Evolutionary conservation across 2,888 invertebrate genomes (phyloP).

Genomic region (Ophioninae sp.): DNA sequence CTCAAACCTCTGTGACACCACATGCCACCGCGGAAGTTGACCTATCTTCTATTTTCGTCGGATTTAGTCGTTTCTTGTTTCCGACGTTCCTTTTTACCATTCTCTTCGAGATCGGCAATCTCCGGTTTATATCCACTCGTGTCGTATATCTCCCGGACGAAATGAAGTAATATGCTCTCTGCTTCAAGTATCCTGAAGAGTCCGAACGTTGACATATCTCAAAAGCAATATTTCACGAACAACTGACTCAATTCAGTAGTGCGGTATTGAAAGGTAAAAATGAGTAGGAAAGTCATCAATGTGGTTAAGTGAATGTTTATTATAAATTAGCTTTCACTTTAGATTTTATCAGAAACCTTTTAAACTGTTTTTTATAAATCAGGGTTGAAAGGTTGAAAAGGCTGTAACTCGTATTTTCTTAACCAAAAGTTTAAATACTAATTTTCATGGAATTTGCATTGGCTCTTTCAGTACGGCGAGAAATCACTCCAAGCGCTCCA

Average conservation of each 20-base stretch:
- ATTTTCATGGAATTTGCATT: too few species aligned
- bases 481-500: too few species aligned
- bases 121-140: conserved; percentile 29
- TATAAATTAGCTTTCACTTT: too few species aligned
- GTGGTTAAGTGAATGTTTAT: background rate
- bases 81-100: conserved; percentile 24
- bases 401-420: too few species aligned
- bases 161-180: conserved; percentile 25
- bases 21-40: conserved; percentile 59
- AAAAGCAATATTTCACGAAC: background rate
- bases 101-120: conserved; percentile 27
- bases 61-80: conserved; percentile 44
- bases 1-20: conserved; percentile 23
- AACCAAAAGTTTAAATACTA: too few species aligned
- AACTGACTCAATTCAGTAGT: background rate
- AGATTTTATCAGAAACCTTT: too few species aligned
- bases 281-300: background rate
- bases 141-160: background rate
- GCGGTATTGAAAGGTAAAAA: background rate
- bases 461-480: too few species aligned
- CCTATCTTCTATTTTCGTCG: conserved; percentile 64
- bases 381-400: too few species aligned
- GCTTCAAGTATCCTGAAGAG: background rate
- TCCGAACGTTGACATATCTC: background rate
- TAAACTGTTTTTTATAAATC: too few species aligned